Evolutionary conservation across 2,888 invertebrate species (phyloP), one percentile per base, ranked within the genome.

Genomic region (Nemotelus nigrinus): DNA sequence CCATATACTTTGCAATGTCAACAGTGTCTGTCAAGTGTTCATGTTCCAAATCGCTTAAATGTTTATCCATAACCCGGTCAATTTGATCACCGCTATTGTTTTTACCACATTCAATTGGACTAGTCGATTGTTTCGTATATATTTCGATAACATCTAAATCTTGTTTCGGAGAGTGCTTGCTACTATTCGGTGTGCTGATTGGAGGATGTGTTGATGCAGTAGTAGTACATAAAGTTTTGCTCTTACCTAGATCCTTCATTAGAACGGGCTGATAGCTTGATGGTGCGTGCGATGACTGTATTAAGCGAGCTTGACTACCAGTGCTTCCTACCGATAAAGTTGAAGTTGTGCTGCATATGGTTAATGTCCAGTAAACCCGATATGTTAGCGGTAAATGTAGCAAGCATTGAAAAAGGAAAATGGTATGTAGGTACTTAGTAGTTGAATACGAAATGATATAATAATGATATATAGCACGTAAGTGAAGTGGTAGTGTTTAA

Each of bases 241-340:
- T 81, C 94, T 93, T 94, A 96, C 96, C 95, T 91, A 96, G 89
- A 89, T 96, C 96, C 89, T 95, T 94, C 85, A 94, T 92, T 87
- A 93, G 92, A 82, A 94, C 92, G 78, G 96, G 96, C 84, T 96
- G 96, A 88, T 96, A 96, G 87, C 93, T 94, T 84, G 95, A 93
- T 79, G 97, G 97, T 85, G 96, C 96, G 88, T 96, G 95, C 82
- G 96, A 97, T 82, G 96, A 95, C 89, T 96, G 96, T 86, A 97
- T 96, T 85, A 97, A 92, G 84, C 96, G 92, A 79, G 97, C 96
- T 88, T 96, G 96, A 87, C 95, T 96, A 84, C 96, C 95, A 75
- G 96, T 96, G 88, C 96, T 96, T 85, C 96, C 96, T 80, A 96
- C 96, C 83, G 96, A 96, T 85, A 97, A 90, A 80, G 97, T 97